Conservation (phyloP, 2,113 vertebrate species). For the Phylloscopus whistleri region DNA sequence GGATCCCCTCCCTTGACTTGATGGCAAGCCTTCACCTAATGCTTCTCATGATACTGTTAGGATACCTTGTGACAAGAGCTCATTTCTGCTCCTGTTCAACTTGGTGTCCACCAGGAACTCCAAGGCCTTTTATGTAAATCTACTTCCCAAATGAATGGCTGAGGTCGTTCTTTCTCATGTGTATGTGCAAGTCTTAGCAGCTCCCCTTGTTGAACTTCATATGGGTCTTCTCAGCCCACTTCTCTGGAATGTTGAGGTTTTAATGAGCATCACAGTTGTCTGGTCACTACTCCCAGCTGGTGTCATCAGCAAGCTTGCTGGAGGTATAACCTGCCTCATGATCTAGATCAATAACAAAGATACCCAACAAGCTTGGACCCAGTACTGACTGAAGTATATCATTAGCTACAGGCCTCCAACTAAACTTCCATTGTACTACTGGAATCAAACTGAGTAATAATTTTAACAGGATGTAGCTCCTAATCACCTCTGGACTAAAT, state of each 20-base stretch:
- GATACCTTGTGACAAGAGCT: background rate
- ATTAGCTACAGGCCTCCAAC: background rate
- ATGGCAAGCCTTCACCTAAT: background rate
- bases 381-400: background rate
- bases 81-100: background rate
- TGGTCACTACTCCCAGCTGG: background rate
- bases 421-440: background rate
- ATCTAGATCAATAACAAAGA: background rate
- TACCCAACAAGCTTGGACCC: background rate
- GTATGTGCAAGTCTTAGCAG: background rate
- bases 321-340: too few species aligned
- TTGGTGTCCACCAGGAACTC: background rate
- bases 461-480: background rate
- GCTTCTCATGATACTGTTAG: background rate
- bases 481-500: background rate
- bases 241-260: background rate
- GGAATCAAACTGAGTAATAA: background rate
- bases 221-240: background rate
- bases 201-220: background rate
- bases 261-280: background rate
- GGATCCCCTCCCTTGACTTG: background rate
- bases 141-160: background rate
- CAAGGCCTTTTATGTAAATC: background rate
- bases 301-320: background rate
- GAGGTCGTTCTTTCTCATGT: background rate